Conservation (phyloP, 2,888 invertebrate genomes). For the Laspeyria flexula region DNA sequence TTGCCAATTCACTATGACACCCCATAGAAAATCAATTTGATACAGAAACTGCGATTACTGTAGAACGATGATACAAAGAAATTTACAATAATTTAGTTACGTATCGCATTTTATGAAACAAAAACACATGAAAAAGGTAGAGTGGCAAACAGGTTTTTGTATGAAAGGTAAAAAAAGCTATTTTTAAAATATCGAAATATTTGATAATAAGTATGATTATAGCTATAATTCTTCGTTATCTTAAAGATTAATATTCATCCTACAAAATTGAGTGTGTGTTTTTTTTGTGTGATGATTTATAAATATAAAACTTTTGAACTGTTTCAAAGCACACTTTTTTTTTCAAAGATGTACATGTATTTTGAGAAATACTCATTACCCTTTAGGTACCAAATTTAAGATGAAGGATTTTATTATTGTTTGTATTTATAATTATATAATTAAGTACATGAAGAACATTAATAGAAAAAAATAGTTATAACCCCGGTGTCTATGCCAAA, state of each 20-base stretch:
- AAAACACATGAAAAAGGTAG: slow-evolving; percentile 5
- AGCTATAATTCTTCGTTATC: slow-evolving; percentile 2
- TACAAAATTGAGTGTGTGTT: slow-evolving; percentile 1
- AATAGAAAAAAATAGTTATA: too few relatives aligned
- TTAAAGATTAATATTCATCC: slow-evolving; percentile 6
- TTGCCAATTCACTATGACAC: slow-evolving; percentile 2
- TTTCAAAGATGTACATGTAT: slow-evolving; percentile 5
- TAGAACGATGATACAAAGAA: not conserved
- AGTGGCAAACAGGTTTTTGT: not conserved
- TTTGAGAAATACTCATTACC: slow-evolving; percentile 1
- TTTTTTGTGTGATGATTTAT: not conserved
- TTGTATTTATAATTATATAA: too few relatives aligned
- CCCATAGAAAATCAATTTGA: slow-evolving; percentile 3
- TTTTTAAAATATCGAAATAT: slow-evolving; percentile 3
- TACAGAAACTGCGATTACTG: not conserved
- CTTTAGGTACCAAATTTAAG: too few relatives aligned
- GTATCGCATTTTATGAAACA: slow-evolving; percentile 4
- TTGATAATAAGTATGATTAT: slow-evolving; percentile 2
- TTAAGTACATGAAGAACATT: too few relatives aligned
- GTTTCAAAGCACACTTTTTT: slow-evolving; percentile 1
- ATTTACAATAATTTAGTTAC: not conserved
- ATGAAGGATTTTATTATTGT: too few relatives aligned
- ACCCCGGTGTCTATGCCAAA: too few relatives aligned
- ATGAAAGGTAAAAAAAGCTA: slow-evolving; percentile 4
- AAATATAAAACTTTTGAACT: not conserved